A percentile compares a stretch with the other conserved stretches of the same genome.
Evolutionary conservation across 2,113 vertebrate genomes (phyloP).

Genomic region (Ranitomeya variabilis): DNA sequence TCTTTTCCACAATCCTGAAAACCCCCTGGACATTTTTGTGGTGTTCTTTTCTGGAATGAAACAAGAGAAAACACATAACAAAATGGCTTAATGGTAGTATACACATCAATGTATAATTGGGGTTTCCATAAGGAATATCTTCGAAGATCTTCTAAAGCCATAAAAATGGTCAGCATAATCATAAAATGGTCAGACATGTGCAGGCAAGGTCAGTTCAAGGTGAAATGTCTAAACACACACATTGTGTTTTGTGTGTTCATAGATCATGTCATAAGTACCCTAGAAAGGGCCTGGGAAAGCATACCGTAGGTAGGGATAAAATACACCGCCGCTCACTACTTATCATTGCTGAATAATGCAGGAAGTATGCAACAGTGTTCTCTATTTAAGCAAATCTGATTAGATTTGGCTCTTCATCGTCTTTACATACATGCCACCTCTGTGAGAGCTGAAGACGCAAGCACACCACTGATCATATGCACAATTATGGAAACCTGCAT

Average conservation of each 20-base stretch:
- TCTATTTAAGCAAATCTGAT: not conserved
- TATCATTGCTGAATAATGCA: not conserved
- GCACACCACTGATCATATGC: not conserved
- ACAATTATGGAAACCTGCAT: not conserved
- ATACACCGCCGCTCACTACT: not conserved
- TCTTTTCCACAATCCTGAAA: too few relatives aligned
- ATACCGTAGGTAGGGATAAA: not conserved
- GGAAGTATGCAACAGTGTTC: not conserved
- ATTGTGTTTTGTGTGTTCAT: not conserved
- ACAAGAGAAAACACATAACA: not conserved
- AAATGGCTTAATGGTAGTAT: not conserved
- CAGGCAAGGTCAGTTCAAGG: not conserved
- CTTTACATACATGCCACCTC: not conserved
- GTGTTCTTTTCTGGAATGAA: not conserved
- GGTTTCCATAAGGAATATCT: not conserved
- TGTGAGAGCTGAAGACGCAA: not conserved
- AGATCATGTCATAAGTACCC: not conserved
- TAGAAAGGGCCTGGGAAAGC: not conserved
- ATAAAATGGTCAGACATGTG: not conserved
- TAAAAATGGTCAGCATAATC: not conserved
- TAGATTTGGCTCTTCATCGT: not conserved
- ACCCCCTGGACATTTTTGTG: too few relatives aligned
- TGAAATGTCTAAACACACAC: not conserved
- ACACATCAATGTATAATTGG: not conserved
- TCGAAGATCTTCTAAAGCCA: not conserved